These are phyloP conservation scores for Orthochromis indermauri DNA, from an alignment of 2,113 vertebrate species.

Conservation along the genomic window DNA sequence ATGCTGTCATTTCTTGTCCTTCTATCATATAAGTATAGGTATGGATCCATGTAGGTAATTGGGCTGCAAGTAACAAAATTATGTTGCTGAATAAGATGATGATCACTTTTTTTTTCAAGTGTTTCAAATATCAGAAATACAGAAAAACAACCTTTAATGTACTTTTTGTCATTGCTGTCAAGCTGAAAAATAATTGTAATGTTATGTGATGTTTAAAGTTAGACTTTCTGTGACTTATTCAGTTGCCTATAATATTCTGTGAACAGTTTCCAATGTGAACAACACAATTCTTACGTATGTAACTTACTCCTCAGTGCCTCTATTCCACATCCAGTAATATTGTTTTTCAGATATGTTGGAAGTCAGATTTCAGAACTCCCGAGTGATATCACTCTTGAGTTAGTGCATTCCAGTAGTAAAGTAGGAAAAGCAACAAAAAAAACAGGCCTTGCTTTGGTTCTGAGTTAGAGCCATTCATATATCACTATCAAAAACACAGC, in stretches of 20 bases:
- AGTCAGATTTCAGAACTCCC: not conserved
- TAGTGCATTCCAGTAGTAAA: not conserved
- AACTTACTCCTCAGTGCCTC: not conserved
- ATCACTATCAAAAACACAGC: not conserved
- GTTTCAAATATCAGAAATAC: not conserved
- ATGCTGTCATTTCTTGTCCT: not conserved
- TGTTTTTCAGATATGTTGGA: not conserved
- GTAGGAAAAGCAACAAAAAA: not conserved
- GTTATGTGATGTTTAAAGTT: not conserved
- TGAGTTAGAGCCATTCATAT: not conserved
- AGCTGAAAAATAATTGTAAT: not conserved
- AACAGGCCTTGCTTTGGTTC: not conserved
- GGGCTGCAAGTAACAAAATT: not conserved
- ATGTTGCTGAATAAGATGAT: not conserved
- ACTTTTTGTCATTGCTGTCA: not conserved
- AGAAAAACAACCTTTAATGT: not conserved
- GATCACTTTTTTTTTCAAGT: not conserved
- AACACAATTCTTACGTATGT: not conserved
- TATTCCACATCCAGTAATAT: not conserved
- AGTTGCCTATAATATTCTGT: not conserved
- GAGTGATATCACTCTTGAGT: not conserved
- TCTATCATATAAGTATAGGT: not conserved
- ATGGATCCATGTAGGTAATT: not conserved
- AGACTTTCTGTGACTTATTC: not conserved
- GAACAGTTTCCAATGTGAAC: not conserved